These are phyloP conservation scores for Sylvilagus floridanus DNA, from an alignment of 2,797 vertebrate genomes.

Conservation along the genomic window DNA sequence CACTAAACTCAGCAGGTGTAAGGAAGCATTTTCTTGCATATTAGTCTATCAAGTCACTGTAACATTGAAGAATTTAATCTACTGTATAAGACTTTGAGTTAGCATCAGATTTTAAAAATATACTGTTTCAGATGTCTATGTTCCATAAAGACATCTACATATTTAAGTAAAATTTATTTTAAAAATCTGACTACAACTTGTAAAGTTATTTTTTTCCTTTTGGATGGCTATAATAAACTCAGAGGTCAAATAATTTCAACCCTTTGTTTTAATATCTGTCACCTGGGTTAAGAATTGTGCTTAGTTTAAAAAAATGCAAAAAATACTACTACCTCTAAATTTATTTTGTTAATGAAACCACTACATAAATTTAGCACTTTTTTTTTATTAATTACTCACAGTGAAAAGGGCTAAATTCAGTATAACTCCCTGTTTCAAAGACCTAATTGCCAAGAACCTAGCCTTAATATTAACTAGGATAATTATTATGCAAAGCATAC, in stretches of 20 bases:
- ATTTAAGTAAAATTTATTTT: conserved; percentile 26
- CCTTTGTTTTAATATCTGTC: conserved; percentile 83
- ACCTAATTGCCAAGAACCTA: conserved; percentile 99
- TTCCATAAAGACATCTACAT: not conserved
- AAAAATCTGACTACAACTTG: conserved; percentile 63
- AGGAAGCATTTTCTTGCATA: conserved; percentile 52
- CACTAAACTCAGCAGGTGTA: conserved; percentile 67
- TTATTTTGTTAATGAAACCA: conserved; percentile 89
- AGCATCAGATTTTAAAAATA: conserved; percentile 12
- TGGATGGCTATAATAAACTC: conserved; percentile 45
- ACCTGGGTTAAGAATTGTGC: conserved; percentile 81
- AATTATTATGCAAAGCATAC: conserved; percentile 99
- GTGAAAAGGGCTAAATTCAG: conserved; percentile 95
- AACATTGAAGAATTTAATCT: conserved; percentile 72
- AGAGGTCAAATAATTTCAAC: conserved; percentile 53
- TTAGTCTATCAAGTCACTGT: conserved; percentile 50
- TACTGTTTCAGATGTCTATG: not conserved
- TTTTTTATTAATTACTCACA: conserved; percentile 95
- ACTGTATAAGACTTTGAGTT: conserved; percentile 65
- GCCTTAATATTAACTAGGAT: conserved; percentile 99
- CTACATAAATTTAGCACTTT: conserved; percentile 92
- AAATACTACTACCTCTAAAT: conserved; percentile 89
- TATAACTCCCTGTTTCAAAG: conserved; percentile 96
- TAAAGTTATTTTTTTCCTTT: not conserved
- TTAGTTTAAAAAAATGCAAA: conserved; percentile 81